Percentiles rank a stretch among this genome's conserved stretches.
These are phyloP conservation scores for Lithophane ornitopus DNA, from an alignment of 2,888 invertebrate genomes.

Conservation along the genomic window DNA sequence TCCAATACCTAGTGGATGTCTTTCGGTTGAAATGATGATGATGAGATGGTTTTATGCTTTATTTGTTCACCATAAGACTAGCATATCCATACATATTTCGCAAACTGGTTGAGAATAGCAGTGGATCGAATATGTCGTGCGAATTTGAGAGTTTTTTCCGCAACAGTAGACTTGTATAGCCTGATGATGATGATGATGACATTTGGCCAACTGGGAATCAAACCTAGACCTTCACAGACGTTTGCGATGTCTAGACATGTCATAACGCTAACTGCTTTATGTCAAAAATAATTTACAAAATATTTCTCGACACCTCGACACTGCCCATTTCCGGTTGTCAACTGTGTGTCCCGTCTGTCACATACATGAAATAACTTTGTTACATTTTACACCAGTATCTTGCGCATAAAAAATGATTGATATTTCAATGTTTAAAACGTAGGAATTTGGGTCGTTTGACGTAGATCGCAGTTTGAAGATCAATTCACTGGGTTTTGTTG, in stretches of 20 bases:
- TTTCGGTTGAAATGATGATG: no score
- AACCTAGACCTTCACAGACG: conserved; percentile 27
- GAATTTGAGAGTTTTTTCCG: no score
- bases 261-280: not conserved
- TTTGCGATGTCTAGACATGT: conserved; percentile 2
- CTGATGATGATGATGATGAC: not conserved
- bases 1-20: no score
- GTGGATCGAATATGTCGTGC: no score
- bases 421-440: conserved; percentile 29
- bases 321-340: conserved; percentile 58
- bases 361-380: conserved; percentile 54
- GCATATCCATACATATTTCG: no score
- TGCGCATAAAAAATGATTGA: conserved; percentile 39
- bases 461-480: conserved; percentile 4
- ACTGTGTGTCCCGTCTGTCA: conserved; percentile 46
- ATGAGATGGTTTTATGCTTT: no score
- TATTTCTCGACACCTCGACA: conserved; percentile 17
- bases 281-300: conserved; percentile 36
- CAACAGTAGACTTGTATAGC: no score
- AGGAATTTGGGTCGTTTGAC: conserved; percentile 47
- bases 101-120: no score
- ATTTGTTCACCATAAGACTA: no score
- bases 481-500: conserved; percentile 6
- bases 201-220: conserved; percentile 1
- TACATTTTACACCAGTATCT: conserved; percentile 29